Evolutionary conservation across 2,888 invertebrate genomes (phyloP), one percentile per base, ranked within the genome.

Genomic region (Andrena minutula): DNA sequence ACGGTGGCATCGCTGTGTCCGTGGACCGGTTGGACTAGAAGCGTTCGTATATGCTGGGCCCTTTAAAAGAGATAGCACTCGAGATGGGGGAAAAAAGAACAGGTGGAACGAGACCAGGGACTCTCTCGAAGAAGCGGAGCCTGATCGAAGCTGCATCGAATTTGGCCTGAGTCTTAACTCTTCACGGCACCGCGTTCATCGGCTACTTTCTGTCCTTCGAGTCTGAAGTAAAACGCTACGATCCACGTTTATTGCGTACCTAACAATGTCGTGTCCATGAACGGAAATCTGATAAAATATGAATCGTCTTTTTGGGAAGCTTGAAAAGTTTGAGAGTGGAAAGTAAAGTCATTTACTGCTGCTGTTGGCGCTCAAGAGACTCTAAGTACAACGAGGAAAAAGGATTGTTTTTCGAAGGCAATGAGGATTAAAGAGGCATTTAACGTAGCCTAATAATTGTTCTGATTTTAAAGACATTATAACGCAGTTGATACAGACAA

Each of bases 1-100:
- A 84, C 86, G 86, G 84, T 83, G 84, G 87, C 82, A 77, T 75
- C 74, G 20, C 53, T 85, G 85, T 77, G 75, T 74, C 81, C 79
- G 87, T 85, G 88, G 88, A 88, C 88, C 88, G 87, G 87, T 88
- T 86, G 86, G 88, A 79, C 88, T 88, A 88, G 88, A 85, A 88
- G 74, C 77, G 81, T 64, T 75, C 69, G 82, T 83, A 82, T 83
- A 76, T 64, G 80, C 63, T 65, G 82, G 81, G 82, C 87, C 86
- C 89, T 88, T 89, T 88, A 88, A 88, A 79, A 87, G 88, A 89
- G 89, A 88, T 88, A 88, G 89, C 89, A 89, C 87, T 84, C 81
- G 81, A 74, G 77, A 82, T 74, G 77, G 61, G 58, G 81, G 79
- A 78, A 89, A 87, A 86, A 88, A 76, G 83, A 87, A 85, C 87